A percentile compares a stretch with the other conserved stretches of the same genome.
Evolutionary conservation across 2,797 vertebrate species (phyloP).

Genomic region (Vultur gryphus): DNA sequence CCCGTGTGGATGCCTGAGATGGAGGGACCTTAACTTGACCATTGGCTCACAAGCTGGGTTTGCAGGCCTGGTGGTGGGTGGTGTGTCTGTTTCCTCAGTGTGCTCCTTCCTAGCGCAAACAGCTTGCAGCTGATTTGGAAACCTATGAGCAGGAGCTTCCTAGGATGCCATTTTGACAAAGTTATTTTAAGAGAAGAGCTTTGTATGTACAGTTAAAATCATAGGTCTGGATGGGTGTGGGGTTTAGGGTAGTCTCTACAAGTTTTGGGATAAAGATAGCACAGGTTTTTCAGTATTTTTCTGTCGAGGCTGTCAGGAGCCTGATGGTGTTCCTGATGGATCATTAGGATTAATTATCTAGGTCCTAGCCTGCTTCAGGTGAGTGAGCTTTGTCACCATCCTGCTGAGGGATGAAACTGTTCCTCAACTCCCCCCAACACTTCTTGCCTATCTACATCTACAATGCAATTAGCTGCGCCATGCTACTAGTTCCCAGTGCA

Average conservation of each 20-base stretch:
- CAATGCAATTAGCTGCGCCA: neutral
- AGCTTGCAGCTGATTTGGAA: neutral
- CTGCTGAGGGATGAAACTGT: neutral
- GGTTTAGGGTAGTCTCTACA: neutral
- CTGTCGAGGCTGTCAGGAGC: neutral
- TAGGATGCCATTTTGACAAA: neutral
- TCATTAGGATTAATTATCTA: neutral
- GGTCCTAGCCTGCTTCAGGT: neutral
- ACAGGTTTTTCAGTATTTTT: neutral
- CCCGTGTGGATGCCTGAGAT: neutral
- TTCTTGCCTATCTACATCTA: neutral
- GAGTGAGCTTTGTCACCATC: neutral
- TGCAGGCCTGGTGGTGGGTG: neutral
- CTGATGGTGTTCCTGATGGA: neutral
- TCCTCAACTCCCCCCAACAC: fast-evolving
- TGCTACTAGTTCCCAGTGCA: neutral
- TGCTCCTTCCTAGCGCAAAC: neutral
- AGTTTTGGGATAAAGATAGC: neutral
- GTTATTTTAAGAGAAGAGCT: neutral
- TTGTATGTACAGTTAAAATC: neutral
- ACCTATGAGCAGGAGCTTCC: neutral
- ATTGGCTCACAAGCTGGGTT: neutral
- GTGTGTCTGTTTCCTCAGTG: neutral
- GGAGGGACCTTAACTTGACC: neutral
- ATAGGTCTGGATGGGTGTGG: neutral